A percentile compares a stretch with the other conserved stretches of the same genome.
These are phyloP conservation scores for Anhinga rufa DNA, from an alignment of 2,113 vertebrate genomes.

Conservation along the genomic window DNA sequence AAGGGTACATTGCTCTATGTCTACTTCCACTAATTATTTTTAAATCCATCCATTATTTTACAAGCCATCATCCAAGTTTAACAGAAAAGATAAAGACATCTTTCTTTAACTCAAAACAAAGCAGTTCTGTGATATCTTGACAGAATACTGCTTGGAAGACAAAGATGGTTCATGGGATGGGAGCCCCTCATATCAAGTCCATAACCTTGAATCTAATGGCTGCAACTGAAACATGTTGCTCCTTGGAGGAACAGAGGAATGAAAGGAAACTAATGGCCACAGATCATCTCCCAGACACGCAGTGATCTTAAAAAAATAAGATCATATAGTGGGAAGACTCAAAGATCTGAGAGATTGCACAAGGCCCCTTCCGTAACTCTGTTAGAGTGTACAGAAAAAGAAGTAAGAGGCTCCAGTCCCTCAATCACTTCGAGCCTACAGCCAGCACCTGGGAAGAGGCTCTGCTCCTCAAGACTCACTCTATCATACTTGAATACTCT, in stretches of 20 bases:
- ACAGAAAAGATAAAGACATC: neutral
- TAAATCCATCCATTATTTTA: neutral
- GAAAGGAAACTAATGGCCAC: neutral
- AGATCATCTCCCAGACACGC: neutral
- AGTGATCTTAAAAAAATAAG: neutral
- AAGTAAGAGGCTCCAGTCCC: no score
- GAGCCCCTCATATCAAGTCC: neutral
- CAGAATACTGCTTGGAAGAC: neutral
- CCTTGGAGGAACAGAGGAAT: neutral
- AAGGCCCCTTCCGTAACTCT: neutral
- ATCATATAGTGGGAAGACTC: neutral
- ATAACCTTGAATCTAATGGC: neutral
- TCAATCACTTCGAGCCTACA: neutral
- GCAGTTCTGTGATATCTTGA: neutral
- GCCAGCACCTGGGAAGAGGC: neutral
- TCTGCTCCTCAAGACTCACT: neutral
- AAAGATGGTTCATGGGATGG: neutral
- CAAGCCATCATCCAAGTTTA: neutral
- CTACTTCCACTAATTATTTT: neutral
- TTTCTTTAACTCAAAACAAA: neutral
- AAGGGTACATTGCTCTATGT: neutral
- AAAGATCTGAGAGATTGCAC: neutral
- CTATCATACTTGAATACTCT: neutral
- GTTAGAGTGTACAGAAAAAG: neutral
- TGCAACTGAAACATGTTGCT: neutral